These are phyloP conservation scores for Trematomus loennbergii DNA, from an alignment of 2,113 vertebrate species.

Conservation along the genomic window DNA sequence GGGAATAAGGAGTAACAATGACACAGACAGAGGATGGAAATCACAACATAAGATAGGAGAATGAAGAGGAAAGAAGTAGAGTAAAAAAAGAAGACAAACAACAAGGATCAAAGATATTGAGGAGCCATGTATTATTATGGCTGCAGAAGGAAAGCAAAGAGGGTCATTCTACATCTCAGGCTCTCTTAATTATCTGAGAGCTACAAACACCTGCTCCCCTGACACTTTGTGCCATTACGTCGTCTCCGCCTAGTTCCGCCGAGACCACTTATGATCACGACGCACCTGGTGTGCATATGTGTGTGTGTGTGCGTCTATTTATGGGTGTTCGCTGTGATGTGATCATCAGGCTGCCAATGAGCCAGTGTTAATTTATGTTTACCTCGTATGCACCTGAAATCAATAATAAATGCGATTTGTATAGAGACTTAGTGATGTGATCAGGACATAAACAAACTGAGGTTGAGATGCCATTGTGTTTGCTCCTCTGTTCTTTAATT, in stretches of 20 bases:
- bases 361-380: constrained; percentile 22
- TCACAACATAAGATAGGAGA: not conserved
- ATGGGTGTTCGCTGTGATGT: not conserved
- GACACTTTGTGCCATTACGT: constrained; percentile 41
- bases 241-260: constrained; percentile 33
- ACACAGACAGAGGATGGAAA: constrained; percentile 15
- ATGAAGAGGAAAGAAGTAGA: not conserved
- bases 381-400: constrained; percentile 13
- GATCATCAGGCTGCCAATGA: constrained; percentile 40
- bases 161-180: constrained; percentile 23
- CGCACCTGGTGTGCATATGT: constrained; percentile 29
- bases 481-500: constrained; percentile 27
- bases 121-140: no score
- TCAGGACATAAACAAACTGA: constrained; percentile 4
- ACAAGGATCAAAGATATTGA: not conserved
- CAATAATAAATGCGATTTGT: constrained; percentile 19
- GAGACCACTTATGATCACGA: constrained; percentile 43
- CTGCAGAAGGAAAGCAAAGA: not conserved
- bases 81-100: not conserved
- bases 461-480: not conserved
- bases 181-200: constrained; percentile 43
- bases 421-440: not conserved
- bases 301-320: not conserved
- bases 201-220: constrained; percentile 64
- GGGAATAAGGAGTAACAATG: not conserved